Evolutionary conservation across 1,140 invertebrate species (phyloP), one percentile per base, ranked within the genome.

Genomic region (Hirudo medicinalis): DNA sequence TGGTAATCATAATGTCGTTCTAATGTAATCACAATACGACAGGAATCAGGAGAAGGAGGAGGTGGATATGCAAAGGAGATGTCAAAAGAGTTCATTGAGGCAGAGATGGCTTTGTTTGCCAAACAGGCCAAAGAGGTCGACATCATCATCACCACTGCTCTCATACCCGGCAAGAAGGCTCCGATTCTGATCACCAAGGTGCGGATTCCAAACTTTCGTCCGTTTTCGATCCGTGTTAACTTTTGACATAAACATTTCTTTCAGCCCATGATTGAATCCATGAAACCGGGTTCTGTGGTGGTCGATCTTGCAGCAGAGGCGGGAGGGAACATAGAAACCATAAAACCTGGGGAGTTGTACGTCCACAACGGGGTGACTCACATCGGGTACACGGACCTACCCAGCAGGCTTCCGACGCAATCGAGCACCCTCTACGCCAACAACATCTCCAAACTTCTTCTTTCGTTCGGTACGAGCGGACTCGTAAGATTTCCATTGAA

Each of bases 51-150:
- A 15, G 88, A 90, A 69, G 90, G 89, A 22, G 81, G 83, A 49
- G 91, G 90, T 69, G 91, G 91, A 5, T 94, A 93, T 82, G 91
- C 90, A 15, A 92, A 92, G 79, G 89, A 90, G 80, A 94, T 94
- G 91, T 92, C 90, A 29, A 85, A 89, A 76, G 91, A 89, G 77
- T 94, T 93, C 78, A 87, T 91, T 74, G 87, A 89, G 72, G 91
- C 90, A 1, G 91, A 94, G 81, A 88, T 90, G 83, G 89, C 87
- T 1, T 81, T 94, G 53, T 91, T 94, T 79, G 89, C 88, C 6
- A 89, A 90, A 77, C 91, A 94, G 79, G 88, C 89, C 57, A 87
- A 88, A 76, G 89, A 91, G 72, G 82, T 87, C 22, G 86, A 87
- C 77, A 87, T 93, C 32, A 86, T 94, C 70, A 91, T 94, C 73